Percentiles rank a stretch among this genome's conserved stretches.
These are phyloP conservation scores for Ahaetulla prasina DNA, from an alignment of 2,113 vertebrate species.

Conservation along the genomic window DNA sequence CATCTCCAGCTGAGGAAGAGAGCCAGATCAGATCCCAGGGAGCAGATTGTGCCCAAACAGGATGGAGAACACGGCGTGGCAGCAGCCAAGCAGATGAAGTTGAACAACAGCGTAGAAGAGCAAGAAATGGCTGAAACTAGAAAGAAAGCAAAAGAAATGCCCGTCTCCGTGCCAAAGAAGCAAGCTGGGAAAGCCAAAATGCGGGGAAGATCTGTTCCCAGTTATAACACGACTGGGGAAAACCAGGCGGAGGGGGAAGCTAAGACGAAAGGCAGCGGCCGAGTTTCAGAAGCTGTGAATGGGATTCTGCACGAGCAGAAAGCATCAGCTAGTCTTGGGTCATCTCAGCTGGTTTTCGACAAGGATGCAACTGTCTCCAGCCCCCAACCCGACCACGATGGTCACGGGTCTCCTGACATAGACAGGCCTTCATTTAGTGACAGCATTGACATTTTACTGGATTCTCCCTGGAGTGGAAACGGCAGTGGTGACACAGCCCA, in stretches of 20 bases:
- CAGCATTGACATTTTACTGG: slow-evolving; percentile 17
- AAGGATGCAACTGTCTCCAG: background rate
- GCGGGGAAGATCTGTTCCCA: background rate
- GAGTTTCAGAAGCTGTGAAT: background rate
- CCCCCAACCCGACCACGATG: background rate
- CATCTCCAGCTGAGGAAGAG: slow-evolving; percentile 23
- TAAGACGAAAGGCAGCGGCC: background rate
- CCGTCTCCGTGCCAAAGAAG: background rate
- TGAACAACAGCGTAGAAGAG: background rate
- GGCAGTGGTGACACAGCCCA: slow-evolving; percentile 14
- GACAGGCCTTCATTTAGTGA: slow-evolving; percentile 20
- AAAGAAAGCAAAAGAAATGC: background rate
- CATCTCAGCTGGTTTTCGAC: background rate
- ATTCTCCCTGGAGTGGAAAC: slow-evolving; percentile 25
- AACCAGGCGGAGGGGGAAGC: background rate
- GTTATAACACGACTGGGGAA: background rate
- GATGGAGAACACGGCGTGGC: background rate
- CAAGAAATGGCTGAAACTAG: background rate
- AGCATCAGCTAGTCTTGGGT: background rate
- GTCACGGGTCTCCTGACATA: background rate
- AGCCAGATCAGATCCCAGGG: background rate
- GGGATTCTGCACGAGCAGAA: background rate
- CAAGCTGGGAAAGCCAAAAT: background rate
- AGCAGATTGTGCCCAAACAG: background rate
- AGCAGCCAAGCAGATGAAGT: slow-evolving; percentile 6